Base-by-base conservation (phyloP, 2,797 vertebrate genomes). In the Pantherophis vulpinus region DNA sequence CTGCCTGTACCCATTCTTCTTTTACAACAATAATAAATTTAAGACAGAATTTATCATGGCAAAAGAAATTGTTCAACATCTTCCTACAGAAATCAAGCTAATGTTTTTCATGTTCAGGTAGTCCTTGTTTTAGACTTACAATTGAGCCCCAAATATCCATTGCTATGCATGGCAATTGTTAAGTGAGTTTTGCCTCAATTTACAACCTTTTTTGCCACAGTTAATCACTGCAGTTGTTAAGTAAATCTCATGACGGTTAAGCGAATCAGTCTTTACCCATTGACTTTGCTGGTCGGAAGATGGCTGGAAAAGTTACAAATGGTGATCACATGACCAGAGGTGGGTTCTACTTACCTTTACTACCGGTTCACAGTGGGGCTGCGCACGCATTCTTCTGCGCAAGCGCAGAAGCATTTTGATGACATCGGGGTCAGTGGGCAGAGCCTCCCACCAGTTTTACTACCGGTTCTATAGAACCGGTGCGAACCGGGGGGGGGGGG, bases 51-150 rank as follows among this genome's bases (percentile, higher is more conserved):
- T 91, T 7, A 91, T 8, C 47, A 0, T 0, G 20, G 16, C 1
- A n/a, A 5, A 63, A 0, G 20, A 0, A 0, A 8, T 59, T 3
- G 5, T 1, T 66, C 32, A 5, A 56, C 2, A 2, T 27, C 10
- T 0, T 25, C 0, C 0, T 89, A 89, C 37, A 14, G 86, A 91
- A 59, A 79, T 25, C 54, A 59, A 79, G 27, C 55, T 27, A 37
- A 91, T 59, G 11, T 2, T 83, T 83, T 79, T 42, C 25, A n/a
- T 29, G 14, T 51, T n/a, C 37, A 32, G 13, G n/a, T 32, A 32
- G 13, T 18, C 6, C 66, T 70, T 0, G 1, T 9, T 18, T 70
- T 70, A 70, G 14, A 18, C 9, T n/a, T 14, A 18, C 66, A 70
- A 37, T 32, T 70, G 66, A 70, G n/a, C 66, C n/a, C n/a, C 66